Base-by-base conservation (phyloP, 1,140 invertebrate genomes). In the Homarus americanus region DNA sequence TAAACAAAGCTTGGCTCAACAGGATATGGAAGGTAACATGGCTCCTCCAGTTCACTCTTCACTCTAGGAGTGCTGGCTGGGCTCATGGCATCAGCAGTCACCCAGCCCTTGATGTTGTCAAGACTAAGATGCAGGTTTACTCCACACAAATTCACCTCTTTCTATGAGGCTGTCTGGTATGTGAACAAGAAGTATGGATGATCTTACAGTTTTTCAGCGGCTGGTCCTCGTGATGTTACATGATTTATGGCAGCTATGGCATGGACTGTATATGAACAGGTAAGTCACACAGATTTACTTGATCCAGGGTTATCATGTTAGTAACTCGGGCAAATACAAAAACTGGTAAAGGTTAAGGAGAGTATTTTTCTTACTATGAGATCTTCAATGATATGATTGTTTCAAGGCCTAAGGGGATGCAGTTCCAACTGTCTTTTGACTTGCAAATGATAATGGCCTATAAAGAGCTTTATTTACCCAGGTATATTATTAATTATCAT, bases 151-250 rank as follows among this genome's bases (percentile, higher is more conserved):
- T 93, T 93, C 82, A 91, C 80, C 9, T 91, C 87, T 24, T 82
- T 93, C 53, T 63, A 72, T 24, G 78, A 87, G 91, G 93, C 88
- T 34, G 53, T 90, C 20, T 34, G 87, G 17, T 93, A 93, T 41
- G 92, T 93, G 17, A 76, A 89, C 34, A 82, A 83, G 82, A 97
- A 96, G 93, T 96, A 97, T 94, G 98, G 98, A n/a, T n/a, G n/a
- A n/a, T n/a, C n/a, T n/a, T n/a, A n/a, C n/a, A n/a, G n/a, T 98
- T 97, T 94, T 97, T 98, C 94, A 96, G 97, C 98, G 98, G 32
- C 96, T 98, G 66, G 96, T 97, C 32, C 98, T n/a, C 95, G 98
- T n/a, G n/a, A n/a, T n/a, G n/a, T n/a, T n/a, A n/a, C 92, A 97
- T 98, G 95, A 93, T 98, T 98, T 36, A 97, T 98, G 96, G 96